phyloP scores from a whole-genome alignment of 2,113 vertebrate species.

The Morone chrysops region DNA sequence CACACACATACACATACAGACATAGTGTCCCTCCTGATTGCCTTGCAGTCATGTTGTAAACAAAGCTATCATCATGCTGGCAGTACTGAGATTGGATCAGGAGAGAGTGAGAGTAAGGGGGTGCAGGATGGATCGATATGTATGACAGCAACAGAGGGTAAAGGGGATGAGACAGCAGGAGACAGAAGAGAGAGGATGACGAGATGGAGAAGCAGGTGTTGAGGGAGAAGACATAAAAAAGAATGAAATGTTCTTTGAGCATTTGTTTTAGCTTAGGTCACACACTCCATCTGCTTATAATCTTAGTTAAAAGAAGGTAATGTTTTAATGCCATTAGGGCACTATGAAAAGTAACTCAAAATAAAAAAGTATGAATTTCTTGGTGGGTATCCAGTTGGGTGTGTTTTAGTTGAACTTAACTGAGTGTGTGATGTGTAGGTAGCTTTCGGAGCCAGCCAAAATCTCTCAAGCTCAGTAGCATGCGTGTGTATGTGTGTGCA shows the following conservation, averaged over 20 bases:
- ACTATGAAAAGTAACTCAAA: background rate
- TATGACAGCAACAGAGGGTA: conserved; percentile 28
- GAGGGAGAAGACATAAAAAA: background rate
- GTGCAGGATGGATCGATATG: conserved; percentile 43
- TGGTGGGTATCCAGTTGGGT: background rate
- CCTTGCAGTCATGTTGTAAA: conserved; percentile 54
- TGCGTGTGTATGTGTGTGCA: background rate
- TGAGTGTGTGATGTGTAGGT: conserved; percentile 3
- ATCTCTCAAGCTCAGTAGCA: background rate
- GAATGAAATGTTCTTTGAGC: background rate
- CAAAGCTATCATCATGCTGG: conserved; percentile 61
- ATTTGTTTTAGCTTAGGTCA: conserved; percentile 2
- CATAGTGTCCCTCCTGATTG: conserved; percentile 25
- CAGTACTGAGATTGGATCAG: conserved; percentile 54
- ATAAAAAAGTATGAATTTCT: background rate
- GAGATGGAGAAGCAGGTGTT: background rate
- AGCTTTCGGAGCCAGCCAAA: background rate
- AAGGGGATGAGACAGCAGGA: background rate
- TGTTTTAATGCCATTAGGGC: conserved; percentile 15
- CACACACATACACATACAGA: conserved; percentile 6
- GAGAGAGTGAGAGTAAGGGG: conserved; percentile 19
- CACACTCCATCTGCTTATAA: background rate
- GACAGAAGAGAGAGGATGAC: background rate
- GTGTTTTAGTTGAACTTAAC: background rate
- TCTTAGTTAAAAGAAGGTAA: background rate